Percentiles rank a stretch among this genome's conserved stretches.
Evolutionary conservation across 2,113 vertebrate genomes (phyloP).

Genomic region (Dicerorhinus sumatrensis): DNA sequence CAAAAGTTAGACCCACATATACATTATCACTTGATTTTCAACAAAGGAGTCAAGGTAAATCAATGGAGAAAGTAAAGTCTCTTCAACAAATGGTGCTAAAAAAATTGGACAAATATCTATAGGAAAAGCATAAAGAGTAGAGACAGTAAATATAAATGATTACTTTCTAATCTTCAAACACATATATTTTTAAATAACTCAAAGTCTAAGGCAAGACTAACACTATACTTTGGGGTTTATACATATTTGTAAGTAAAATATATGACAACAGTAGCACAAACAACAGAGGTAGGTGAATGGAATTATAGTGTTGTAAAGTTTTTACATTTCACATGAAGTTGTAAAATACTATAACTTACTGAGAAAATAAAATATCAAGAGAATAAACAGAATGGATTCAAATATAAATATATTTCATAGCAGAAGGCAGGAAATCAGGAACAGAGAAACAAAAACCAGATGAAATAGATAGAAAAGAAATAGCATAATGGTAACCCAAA

Average conservation of each 20-base stretch:
- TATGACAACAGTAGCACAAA: neutral
- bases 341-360: neutral
- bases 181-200: neutral
- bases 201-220: neutral
- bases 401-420: neutral
- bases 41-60: neutral
- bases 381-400: neutral
- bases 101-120: neutral
- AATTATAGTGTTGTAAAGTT: neutral
- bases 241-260: neutral
- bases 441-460: neutral
- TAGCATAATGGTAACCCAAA: slow-evolving; percentile 12
- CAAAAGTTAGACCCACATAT: neutral
- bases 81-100: neutral
- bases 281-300: neutral
- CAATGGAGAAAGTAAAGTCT: neutral
- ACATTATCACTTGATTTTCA: slow-evolving; percentile 37
- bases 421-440: neutral
- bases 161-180: neutral
- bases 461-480: neutral
- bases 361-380: neutral
- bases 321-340: neutral
- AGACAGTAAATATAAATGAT: neutral
- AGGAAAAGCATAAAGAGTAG: neutral
- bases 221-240: neutral